These are phyloP conservation scores for Masticophis lateralis DNA, from an alignment of 2,797 vertebrate genomes.

Conservation along the genomic window DNA sequence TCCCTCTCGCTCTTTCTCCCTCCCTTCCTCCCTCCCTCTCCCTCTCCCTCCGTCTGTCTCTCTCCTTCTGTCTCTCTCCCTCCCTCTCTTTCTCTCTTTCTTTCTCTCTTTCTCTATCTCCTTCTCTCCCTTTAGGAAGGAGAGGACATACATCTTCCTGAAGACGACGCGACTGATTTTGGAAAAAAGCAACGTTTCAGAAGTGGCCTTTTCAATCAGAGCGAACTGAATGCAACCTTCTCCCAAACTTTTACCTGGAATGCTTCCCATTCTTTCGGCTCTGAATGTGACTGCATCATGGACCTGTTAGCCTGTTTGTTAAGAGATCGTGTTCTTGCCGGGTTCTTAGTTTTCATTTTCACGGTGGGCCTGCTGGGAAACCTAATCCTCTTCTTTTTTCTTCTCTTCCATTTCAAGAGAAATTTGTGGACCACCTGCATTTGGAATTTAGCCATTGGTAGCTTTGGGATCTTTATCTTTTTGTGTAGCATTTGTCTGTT, in stretches of 20 bases:
- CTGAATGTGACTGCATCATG: background rate
- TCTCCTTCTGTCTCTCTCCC: fast-evolving
- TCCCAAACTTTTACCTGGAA: background rate
- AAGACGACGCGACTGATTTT: background rate
- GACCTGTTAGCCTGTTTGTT: background rate
- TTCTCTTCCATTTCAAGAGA: background rate
- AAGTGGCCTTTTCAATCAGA: background rate
- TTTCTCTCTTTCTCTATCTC: too few species aligned
- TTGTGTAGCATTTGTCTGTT: background rate
- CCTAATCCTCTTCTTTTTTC: background rate
- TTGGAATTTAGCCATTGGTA: constrained; percentile 6
- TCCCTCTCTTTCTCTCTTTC: background rate
- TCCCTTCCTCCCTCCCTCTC: fast-evolving
- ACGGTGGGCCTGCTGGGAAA: background rate
- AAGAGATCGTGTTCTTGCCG: background rate
- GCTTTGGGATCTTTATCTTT: background rate
- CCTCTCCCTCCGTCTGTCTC: too few species aligned
- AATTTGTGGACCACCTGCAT: background rate
- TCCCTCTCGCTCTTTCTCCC: fast-evolving
- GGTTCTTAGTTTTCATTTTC: background rate
- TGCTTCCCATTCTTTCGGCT: background rate
- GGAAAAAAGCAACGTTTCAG: background rate
- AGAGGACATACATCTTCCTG: background rate
- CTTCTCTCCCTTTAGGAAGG: background rate
- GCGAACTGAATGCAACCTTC: background rate